Evolutionary conservation across 2,797 vertebrate species (phyloP).

Genomic region (Danio jaintianensis): DNA sequence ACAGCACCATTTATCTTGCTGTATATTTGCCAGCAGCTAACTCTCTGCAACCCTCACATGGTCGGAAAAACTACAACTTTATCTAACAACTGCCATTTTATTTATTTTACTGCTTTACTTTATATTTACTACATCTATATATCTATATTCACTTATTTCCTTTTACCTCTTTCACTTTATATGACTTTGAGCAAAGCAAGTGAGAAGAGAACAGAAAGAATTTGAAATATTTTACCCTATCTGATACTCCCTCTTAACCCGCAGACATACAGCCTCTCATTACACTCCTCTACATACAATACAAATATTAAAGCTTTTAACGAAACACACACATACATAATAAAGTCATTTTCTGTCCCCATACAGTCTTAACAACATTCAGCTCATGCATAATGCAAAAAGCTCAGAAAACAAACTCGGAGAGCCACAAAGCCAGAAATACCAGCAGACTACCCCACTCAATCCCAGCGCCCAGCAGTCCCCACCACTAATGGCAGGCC

Average conservation of each 20-base stretch:
- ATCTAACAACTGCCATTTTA: no score
- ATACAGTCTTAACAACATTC: constrained; percentile 44
- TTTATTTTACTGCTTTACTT: no score
- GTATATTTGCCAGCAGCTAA: no score
- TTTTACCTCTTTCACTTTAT: no score
- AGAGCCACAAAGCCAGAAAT: constrained; percentile 61
- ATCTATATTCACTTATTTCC: no score
- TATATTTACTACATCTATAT: no score
- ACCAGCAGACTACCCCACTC: constrained; percentile 41
- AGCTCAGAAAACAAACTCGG: constrained; percentile 69
- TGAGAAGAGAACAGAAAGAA: no score
- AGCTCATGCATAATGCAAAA: constrained; percentile 74
- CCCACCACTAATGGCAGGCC: constrained; percentile 34
- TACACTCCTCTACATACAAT: constrained; percentile 24
- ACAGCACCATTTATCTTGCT: no score
- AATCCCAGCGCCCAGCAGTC: constrained; percentile 35
- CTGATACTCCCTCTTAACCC: neutral
- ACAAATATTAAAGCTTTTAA: constrained; percentile 41
- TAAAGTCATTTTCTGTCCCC: constrained; percentile 48
- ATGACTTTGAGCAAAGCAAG: no score
- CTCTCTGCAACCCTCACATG: no score
- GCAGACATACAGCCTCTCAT: constrained; percentile 12
- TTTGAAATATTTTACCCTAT: neutral
- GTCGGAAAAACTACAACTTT: no score
- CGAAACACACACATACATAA: constrained; percentile 15